Base-by-base conservation (phyloP, 2,113 vertebrate species). In the Upupa epops region DNA sequence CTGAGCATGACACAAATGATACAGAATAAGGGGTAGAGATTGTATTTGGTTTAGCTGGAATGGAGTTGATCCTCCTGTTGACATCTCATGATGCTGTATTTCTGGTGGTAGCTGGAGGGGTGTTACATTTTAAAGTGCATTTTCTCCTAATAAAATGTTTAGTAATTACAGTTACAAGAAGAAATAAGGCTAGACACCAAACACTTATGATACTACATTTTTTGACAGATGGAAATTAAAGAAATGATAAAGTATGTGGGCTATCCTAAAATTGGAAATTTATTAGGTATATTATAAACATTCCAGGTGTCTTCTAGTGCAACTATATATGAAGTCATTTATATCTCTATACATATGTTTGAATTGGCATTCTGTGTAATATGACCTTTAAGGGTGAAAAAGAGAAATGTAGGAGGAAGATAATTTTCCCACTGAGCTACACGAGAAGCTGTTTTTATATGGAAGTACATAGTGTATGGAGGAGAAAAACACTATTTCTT, bases 211-310 rank as follows among this genome's bases (percentile, higher is more conserved):
- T 75, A 13, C 78, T 90, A 74, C 19, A 37, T 86, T 78, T 95
- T 84, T 75, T 94, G 88, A 88, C 92, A 94, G 70, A 90, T 90
- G 45, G 32, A 90, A 75, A 21, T 46, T 56, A 88, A 94, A 32
- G 72, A 90, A 93, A 72, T 91, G 60, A 8, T 95, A 12, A 55
- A 89, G 17, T 94, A 91, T 80, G 79, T 94, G 73, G 69, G 58
- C 90, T 83, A 60, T 81, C 58, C 61, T 92, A 82, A 94, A 94
- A 86, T 3, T 86, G 75, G 54, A 69, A 65, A 66, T 94, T 93
- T 88, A 64, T 93, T 92, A 90, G 54, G 26, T 84, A 63, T 90
- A 55, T 54, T 78, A 42, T 54, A 90, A 17, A 48, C 9, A 46
- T 93, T 93, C 32, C 32, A 75, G 54, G 61, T 86, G 55, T 88